These are phyloP conservation scores for Syngnathus scovelli DNA, from an alignment of 2,113 vertebrate genomes.

Conservation along the genomic window DNA sequence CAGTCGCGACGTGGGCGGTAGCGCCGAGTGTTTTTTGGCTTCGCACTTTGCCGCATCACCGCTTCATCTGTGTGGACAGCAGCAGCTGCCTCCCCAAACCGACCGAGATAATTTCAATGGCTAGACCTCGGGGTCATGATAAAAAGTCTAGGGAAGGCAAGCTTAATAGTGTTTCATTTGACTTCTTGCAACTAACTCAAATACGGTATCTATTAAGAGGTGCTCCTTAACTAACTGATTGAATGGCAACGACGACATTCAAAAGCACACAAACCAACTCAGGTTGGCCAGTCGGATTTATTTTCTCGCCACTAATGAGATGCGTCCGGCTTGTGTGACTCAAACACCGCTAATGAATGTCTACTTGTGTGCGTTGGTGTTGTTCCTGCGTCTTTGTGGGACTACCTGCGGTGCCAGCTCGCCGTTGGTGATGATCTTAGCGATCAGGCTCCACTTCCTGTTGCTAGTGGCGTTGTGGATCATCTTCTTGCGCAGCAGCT, in stretches of 20 bases:
- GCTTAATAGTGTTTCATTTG: too few relatives aligned
- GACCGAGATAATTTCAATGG: background rate
- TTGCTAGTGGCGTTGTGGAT: conserved; percentile 96
- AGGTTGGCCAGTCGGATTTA: conserved; percentile 10
- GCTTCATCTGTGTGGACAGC: conserved; percentile 4
- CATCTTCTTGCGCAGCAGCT: conserved; percentile 91
- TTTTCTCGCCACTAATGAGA: conserved; percentile 39
- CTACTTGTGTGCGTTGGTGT: conserved; percentile 37
- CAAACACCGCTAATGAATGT: conserved; percentile 45
- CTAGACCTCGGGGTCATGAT: background rate
- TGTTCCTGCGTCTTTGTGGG: conserved; percentile 1
- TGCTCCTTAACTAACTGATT: too few relatives aligned
- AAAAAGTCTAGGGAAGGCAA: background rate
- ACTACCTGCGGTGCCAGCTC: conserved; percentile 96
- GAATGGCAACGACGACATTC: background rate
- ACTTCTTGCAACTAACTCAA: too few relatives aligned
- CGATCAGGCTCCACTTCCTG: conserved; percentile 97
- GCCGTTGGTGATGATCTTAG: conserved; percentile 97
- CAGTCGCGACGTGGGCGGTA: conserved; percentile 1
- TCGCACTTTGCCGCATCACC: background rate
- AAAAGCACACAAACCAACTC: background rate
- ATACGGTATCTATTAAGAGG: too few relatives aligned
- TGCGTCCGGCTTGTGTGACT: conserved; percentile 18
- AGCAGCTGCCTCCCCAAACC: background rate
- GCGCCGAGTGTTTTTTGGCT: background rate